Percentiles rank a stretch among this genome's conserved stretches.
Evolutionary conservation across 2,113 vertebrate species (phyloP).

Genomic region (Euleptes europaea): DNA sequence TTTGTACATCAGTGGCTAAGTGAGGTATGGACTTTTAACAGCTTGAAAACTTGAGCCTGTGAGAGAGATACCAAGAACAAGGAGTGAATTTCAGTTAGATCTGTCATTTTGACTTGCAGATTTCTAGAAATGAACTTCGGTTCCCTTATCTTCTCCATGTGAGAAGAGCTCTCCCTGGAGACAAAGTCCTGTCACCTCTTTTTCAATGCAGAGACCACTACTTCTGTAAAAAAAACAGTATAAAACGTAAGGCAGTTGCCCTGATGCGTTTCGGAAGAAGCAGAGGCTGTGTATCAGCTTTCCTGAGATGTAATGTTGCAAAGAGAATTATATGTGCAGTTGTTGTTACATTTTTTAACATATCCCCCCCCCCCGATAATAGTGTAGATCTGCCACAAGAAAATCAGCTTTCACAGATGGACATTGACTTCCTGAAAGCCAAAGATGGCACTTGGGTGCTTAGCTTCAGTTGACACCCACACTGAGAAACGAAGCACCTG

Average conservation of each 20-base stretch:
- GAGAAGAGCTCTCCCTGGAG: neutral
- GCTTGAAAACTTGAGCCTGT: neutral
- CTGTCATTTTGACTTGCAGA: neutral
- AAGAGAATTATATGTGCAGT: neutral
- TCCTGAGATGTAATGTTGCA: neutral
- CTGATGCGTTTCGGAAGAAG: neutral
- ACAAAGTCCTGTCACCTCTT: neutral
- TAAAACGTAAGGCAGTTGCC: neutral
- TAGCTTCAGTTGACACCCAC: neutral
- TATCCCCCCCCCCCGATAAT: neutral
- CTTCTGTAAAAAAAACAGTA: neutral
- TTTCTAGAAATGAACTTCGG: neutral
- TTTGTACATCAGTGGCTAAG: neutral
- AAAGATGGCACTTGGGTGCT: constrained; percentile 24
- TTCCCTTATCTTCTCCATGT: neutral
- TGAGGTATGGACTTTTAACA: neutral
- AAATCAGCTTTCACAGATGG: constrained; percentile 11
- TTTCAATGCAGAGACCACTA: neutral
- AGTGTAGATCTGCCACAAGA: neutral
- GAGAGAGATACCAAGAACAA: neutral
- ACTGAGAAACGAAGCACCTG: neutral
- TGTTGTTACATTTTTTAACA: neutral
- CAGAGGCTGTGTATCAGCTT: neutral
- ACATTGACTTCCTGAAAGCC: constrained; percentile 7
- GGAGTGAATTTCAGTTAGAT: neutral